These are phyloP conservation scores for Syngnathus acus DNA, from an alignment of 2,797 vertebrate species.

Conservation along the genomic window DNA sequence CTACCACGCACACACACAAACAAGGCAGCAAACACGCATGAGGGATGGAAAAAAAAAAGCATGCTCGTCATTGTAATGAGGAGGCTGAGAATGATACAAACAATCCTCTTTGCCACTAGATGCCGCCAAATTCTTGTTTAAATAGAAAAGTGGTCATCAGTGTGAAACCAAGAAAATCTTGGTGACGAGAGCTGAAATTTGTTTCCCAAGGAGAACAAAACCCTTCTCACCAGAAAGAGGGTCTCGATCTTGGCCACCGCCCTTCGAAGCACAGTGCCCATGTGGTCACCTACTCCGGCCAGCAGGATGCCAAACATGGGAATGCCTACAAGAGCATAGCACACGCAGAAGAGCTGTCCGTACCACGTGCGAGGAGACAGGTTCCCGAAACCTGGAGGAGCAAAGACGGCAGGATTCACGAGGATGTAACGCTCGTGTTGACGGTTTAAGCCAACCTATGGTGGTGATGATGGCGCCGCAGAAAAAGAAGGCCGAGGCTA, in stretches of 20 bases:
- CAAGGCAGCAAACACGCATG: conserved; percentile 2
- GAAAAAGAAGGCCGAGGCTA: conserved; percentile 84
- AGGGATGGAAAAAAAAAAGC: not conserved
- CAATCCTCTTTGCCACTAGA: not conserved
- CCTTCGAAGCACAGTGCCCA: conserved; percentile 80
- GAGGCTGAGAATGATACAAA: not conserved
- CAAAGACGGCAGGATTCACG: no score
- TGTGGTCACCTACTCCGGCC: conserved; percentile 84
- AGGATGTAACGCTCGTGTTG: not conserved
- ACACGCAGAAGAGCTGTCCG: conserved; percentile 85
- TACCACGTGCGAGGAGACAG: conserved; percentile 76
- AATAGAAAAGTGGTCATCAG: no score
- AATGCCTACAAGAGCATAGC: conserved; percentile 87
- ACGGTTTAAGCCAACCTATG: conserved; percentile 67
- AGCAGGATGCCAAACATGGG: conserved; percentile 89
- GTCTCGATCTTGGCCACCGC: conserved; percentile 84
- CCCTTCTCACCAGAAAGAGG: conserved; percentile 80
- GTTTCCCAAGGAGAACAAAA: conserved; percentile 26
- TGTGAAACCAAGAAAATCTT: no score
- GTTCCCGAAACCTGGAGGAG: conserved; percentile 79
- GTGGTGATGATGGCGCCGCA: conserved; percentile 91
- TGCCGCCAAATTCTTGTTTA: no score
- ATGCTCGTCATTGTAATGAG: not conserved
- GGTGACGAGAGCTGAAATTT: not conserved
- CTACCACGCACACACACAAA: conserved; percentile 45